phyloP scores from a whole-genome alignment of 2,797 vertebrate genomes.

The Intellagama lesueurii region DNA sequence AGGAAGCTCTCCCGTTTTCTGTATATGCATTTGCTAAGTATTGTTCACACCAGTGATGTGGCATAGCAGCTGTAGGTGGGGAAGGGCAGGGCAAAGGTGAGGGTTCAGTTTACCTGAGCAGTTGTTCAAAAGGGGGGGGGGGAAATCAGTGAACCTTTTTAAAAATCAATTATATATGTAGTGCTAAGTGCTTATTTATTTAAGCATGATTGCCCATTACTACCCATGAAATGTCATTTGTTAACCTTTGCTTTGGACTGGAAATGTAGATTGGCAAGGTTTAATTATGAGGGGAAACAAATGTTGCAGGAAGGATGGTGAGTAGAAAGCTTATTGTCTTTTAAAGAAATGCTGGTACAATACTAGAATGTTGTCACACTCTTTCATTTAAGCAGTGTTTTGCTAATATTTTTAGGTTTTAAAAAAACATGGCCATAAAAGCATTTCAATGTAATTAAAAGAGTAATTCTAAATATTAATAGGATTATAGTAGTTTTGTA shows the following conservation, averaged over 20 bases:
- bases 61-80: background rate
- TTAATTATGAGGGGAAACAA: background rate
- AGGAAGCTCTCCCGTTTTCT: background rate
- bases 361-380: background rate
- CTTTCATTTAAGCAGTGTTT: background rate
- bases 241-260: background rate
- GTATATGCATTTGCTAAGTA: background rate
- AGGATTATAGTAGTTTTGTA: background rate
- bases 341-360: background rate
- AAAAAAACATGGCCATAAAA: background rate
- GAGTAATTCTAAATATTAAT: background rate
- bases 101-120: background rate
- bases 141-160: background rate
- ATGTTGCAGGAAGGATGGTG: background rate
- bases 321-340: background rate
- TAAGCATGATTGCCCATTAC: background rate
- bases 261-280: background rate
- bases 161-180: constrained; percentile 3
- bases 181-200: background rate
- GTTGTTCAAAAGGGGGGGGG: background rate
- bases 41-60: too few species aligned
- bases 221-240: background rate
- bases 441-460: background rate
- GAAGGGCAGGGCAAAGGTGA: background rate
- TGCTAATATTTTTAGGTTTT: background rate